Evolutionary conservation across 2,113 vertebrate genomes (phyloP), one percentile per base, ranked within the genome.

Genomic region (Onychostruthus taczanowskii): DNA sequence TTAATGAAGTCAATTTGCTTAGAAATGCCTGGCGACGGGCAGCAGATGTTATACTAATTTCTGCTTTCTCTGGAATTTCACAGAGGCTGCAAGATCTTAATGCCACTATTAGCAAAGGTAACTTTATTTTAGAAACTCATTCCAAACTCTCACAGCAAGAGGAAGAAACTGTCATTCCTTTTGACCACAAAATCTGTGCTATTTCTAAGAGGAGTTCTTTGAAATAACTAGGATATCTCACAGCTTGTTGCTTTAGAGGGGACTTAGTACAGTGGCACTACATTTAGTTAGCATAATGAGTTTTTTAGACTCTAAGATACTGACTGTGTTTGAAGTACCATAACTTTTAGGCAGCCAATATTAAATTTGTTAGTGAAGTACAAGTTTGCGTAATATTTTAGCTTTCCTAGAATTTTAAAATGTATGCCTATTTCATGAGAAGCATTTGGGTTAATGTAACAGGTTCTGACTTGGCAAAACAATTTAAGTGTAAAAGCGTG

Each of bases 221-320:
- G 83, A 97, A 96, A 93, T 93, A 96, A 95, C 83, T 93, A 81
- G 88, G 92, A 97, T 97, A 93, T 96, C 93, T 96, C 92, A 88
- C 94, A 96, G 90, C 93, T 96, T 95, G 68, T 88, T 95, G 63
- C 93, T 95, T 94, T 94, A 83, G 75, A 80, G 59, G 47, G 37
- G 35, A 86, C 95, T 93, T 88, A 62, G 88, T 90, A 47, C 41
- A 68, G 87, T 13, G 2, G 35, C 56, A 68, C 70, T 90, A 90
- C 87, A 64, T 93, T 91, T 94, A 90, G 84, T 97, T 96, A 94
- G 79, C 61, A 70, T 95, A 94, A 96, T 90, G 52, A 94, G 64
- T 44, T 63, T 88, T 95, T 90, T 85, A 88, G 87, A n/a, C 44
- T 35, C 43, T 80, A 26, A 80, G 63, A 84, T 78, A 84, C 58